Evolutionary conservation across 2,888 invertebrate genomes (phyloP), one percentile per base, ranked within the genome.

Genomic region (Tethea ocularis): DNA sequence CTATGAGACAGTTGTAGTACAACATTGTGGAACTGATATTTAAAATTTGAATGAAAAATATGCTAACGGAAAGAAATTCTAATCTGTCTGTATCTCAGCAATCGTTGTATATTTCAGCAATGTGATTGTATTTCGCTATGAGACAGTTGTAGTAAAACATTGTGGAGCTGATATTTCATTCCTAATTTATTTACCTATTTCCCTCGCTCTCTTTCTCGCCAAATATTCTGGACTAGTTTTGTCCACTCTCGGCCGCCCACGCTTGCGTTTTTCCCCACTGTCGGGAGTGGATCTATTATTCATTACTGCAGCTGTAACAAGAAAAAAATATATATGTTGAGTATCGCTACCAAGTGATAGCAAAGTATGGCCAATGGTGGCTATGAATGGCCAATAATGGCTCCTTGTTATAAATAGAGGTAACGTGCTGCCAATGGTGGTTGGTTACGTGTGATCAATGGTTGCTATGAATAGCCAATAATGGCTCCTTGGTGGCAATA

Each of bases 161-260:
- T n/a, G n/a, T n/a, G n/a, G n/a, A n/a, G n/a, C 7, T 38, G n/a
- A n/a, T 38, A 38, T 38, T 38, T 38, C 6, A 38, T 1, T 38
- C 38, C 38, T 13, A 11, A 20, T 0, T 13, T 13, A 72, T 78
- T 74, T 59, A 90, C 91, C 91, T 17, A 88, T 64, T 58, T 91
- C 91, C 56, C 88, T 78, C 0, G 87, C 87, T 20, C 85, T 71
- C 62, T 90, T 90, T 67, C 91, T 77, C 53, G 89, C 91, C 60
- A 91, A 59, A 66, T 91, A 91, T 56, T 91, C 91, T 0, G 91
- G 89, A 62, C 89, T 89, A 1, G 90, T 91, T 68, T 91, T 91
- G 78, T 91, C 91, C 26, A 91, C 86, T 13, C 91, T 72, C 23
- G 91, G 91, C 6, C 91, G 72, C 1, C 90, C 90, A 0, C 90